Percentiles rank a stretch among this genome's conserved stretches.
phyloP scores from a whole-genome alignment of 1,140 invertebrate genomes.

The Papilio polytes region DNA sequence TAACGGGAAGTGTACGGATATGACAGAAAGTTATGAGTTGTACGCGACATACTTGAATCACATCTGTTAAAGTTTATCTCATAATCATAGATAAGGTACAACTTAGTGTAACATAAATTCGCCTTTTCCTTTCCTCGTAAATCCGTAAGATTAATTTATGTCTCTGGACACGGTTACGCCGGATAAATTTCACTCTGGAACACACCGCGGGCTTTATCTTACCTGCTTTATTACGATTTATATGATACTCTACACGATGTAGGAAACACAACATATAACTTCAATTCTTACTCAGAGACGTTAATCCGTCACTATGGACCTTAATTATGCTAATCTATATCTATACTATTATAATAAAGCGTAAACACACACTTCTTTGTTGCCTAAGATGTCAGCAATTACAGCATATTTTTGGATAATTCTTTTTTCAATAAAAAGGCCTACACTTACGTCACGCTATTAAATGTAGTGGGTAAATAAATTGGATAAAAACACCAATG shows the following conservation, averaged over 20 bases:
- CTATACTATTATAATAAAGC: too few species aligned
- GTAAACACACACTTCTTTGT: too few species aligned
- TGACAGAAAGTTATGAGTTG: too few species aligned
- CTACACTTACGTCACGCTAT: too few species aligned
- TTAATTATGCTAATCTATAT: too few species aligned
- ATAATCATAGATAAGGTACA: neutral
- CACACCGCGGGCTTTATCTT: constrained; percentile 22
- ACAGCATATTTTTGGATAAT: too few species aligned
- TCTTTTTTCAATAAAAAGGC: too few species aligned
- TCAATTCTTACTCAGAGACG: neutral
- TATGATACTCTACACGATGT: neutral
- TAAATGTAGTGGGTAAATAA: too few species aligned
- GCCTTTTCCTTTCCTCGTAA: constrained; percentile 17
- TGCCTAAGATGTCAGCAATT: too few species aligned
- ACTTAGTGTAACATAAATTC: constrained; percentile 1
- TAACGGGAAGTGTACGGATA: too few species aligned
- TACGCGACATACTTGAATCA: too few species aligned
- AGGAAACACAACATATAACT: neutral
- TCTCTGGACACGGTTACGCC: constrained; percentile 22
- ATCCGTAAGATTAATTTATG: constrained; percentile 25
- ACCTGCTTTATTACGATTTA: constrained; percentile 26
- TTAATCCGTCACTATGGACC: neutral
- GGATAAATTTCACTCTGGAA: constrained; percentile 20
- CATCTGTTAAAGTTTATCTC: neutral
- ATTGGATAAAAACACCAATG: too few species aligned